Base-by-base conservation (phyloP, 2,797 vertebrate genomes). In the Picus viridis region DNA sequence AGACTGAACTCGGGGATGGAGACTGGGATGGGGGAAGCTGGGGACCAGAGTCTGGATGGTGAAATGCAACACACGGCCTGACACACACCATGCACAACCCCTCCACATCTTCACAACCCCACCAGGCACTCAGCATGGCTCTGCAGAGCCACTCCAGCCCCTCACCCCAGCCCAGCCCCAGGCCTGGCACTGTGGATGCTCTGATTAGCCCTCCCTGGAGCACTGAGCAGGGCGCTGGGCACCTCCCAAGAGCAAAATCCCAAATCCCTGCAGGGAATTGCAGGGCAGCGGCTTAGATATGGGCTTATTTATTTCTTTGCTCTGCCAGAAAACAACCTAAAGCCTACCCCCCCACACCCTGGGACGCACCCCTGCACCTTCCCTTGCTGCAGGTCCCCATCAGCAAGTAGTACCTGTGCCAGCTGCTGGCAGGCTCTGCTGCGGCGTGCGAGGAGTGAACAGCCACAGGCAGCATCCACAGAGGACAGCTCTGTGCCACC, bases 371-470 rank as follows among this genome's bases (percentile, higher is more conserved):
- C 26, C 63, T 26, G 49, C 53, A 3, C 0, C 0, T 27, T 69
- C 88, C 70, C 1, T 12, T 7, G 16, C 59, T 1, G 0, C 7
- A 0, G 49, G 20, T 49, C 41, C 64, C 53, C 1, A 0, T 14
- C 1, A n/a, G 10, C 1, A 57, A 71, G 57, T 16, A 22, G 36
- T 92, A 79, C 94, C 91, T 88, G 83, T 65, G 2, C 9, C 2
- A 0, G 27, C 4, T 20, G 15, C 83, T 13, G 36, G 59, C 22
- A 39, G 3, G 19, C 61, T 61, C 10, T 51, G 12, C 88, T n/a
- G 64, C 0, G 2, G 54, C 1, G 20, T 13, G 47, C 1, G 7
- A 67, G 95, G 56, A 12, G 59, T 12, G 47, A 73, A 5, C 76
- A 36, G 69, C 80, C 83, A 17, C 10, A 0, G 18, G 79, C 41